A percentile compares a stretch with the other conserved stretches of the same genome.
Conservation (phyloP, 2,888 invertebrate genomes). For the Hesperia comma region DNA sequence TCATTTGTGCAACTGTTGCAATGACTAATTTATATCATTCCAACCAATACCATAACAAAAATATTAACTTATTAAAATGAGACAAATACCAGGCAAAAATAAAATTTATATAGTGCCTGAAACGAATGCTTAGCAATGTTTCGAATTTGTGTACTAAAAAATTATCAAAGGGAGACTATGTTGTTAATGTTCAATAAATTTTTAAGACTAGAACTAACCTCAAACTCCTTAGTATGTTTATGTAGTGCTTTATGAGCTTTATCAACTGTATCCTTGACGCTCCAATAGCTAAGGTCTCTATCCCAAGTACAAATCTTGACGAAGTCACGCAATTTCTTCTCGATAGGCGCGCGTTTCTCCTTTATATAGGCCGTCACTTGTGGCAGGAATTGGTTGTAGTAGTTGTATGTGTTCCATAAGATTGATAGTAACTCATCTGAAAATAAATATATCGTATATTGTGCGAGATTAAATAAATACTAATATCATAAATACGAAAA, state of each 20-base stretch:
- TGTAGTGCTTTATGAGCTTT: constrained; percentile 94
- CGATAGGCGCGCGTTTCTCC: constrained; percentile 90
- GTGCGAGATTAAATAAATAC: too few species aligned
- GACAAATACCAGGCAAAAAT: too few species aligned
- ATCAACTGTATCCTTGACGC: constrained; percentile 94
- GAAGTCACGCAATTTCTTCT: constrained; percentile 95
- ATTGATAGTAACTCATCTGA: constrained; percentile 85
- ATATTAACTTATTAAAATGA: too few species aligned
- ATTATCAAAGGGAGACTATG: too few species aligned
- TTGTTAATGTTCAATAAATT: not conserved
- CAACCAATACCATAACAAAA: too few species aligned
- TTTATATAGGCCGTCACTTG: constrained; percentile 87
- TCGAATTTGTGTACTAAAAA: too few species aligned
- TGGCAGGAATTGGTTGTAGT: constrained; percentile 91
- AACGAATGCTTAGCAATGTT: too few species aligned
- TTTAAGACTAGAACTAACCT: constrained; percentile 68
- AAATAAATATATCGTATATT: constrained; percentile 40
- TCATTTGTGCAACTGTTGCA: too few species aligned
- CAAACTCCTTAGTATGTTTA: constrained; percentile 94
- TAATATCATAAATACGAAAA: too few species aligned
- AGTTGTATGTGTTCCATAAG: constrained; percentile 92
- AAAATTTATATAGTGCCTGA: too few species aligned
- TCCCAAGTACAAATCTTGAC: constrained; percentile 98
- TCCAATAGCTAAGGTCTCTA: constrained; percentile 96
- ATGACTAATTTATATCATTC: too few species aligned